Percentiles rank a stretch among this genome's conserved stretches.
These are phyloP conservation scores for Iguana delicatissima DNA, from an alignment of 2,797 vertebrate genomes.

Conservation along the genomic window DNA sequence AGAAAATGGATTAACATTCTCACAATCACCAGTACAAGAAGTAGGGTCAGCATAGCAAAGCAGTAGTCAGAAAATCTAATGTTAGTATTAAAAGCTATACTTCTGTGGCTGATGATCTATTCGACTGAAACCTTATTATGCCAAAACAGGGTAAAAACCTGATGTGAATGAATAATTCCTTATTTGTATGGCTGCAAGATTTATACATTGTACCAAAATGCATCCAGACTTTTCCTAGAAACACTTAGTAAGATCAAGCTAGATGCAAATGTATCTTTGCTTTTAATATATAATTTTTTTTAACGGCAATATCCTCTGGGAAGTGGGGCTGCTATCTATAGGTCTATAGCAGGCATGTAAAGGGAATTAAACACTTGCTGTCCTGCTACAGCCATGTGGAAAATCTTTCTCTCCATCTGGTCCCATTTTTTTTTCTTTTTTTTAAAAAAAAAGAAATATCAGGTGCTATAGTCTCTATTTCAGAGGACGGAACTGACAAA, in stretches of 20 bases:
- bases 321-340: background rate
- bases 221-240: conserved; percentile 23
- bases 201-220: conserved; percentile 2
- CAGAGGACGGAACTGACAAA: no score
- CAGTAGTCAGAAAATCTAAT: conserved; percentile 16
- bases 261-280: background rate
- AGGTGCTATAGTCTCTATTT: no score
- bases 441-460: no score
- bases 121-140: conserved; percentile 19
- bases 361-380: background rate
- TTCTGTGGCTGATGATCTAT: conserved; percentile 37
- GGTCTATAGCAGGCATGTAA: background rate
- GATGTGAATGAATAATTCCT: conserved; percentile 8
- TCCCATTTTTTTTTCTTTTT: no score
- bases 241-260: background rate
- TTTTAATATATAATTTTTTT: background rate
- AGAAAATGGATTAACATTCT: conserved; percentile 43
- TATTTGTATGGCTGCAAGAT: conserved; percentile 20
- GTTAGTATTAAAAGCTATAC: conserved; percentile 37
- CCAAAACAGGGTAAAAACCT: conserved; percentile 23
- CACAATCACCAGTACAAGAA: conserved; percentile 41
- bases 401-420: background rate
- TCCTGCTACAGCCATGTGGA: background rate
- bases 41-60: conserved; percentile 46
- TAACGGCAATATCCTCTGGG: background rate